phyloP scores from a whole-genome alignment of 1,140 invertebrate species.

The Periplaneta americana region DNA sequence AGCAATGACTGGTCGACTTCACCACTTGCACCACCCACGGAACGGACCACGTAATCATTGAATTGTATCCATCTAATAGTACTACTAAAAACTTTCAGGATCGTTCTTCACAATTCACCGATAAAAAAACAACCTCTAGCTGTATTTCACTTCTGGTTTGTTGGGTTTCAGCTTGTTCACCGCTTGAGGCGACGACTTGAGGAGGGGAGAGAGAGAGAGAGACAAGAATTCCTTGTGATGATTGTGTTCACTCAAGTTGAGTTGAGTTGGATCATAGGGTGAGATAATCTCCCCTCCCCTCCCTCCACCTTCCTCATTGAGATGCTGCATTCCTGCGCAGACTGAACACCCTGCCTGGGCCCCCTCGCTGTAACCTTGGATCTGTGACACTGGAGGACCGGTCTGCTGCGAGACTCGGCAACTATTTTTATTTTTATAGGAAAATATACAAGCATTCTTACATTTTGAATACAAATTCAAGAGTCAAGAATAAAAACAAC shows the following conservation, averaged over 20 bases:
- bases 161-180: not conserved
- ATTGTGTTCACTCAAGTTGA: not conserved
- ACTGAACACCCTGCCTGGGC: not conserved
- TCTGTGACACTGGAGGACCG: not conserved
- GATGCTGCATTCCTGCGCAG: not conserved
- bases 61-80: too few species aligned
- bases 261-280: not conserved
- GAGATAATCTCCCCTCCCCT: not conserved
- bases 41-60: too few species aligned
- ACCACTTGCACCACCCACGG: too few species aligned
- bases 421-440: not conserved
- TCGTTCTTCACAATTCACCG: too few species aligned
- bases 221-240: not conserved
- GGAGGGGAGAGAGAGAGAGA: not conserved
- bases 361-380: not conserved
- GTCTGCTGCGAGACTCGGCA: not conserved
- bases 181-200: not conserved
- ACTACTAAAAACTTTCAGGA: too few species aligned
- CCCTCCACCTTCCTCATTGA: not conserved
- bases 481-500: too few species aligned
- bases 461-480: not conserved
- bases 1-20: too few species aligned
- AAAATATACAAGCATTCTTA: not conserved
- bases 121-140: too few species aligned
- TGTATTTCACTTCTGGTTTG: not conserved